A percentile compares a stretch with the other conserved stretches of the same genome.
These are phyloP conservation scores for Apostichopus parvimensis DNA, from an alignment of 35 echinoderm and acorn worm genomes.

Conservation along the genomic window DNA sequence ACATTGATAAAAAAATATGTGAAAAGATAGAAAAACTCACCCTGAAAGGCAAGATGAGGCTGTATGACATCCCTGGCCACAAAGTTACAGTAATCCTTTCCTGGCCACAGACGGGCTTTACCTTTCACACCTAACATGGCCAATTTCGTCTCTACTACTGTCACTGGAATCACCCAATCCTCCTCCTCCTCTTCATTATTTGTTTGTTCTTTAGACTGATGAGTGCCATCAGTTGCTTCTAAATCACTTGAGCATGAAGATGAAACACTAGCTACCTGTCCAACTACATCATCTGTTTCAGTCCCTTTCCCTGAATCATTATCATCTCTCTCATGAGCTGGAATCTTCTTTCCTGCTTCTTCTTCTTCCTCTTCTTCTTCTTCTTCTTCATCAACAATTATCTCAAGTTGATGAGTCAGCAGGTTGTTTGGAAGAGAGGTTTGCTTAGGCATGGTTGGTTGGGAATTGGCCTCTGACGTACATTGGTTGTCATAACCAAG, in stretches of 20 bases:
- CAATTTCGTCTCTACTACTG: conserved; percentile 67
- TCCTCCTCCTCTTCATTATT: neutral
- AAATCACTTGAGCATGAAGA: neutral
- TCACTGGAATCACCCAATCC: conserved; percentile 31
- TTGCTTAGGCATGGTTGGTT: neutral
- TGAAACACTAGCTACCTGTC: neutral
- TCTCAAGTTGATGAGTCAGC: conserved; percentile 9
- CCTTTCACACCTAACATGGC: conserved; percentile 69
- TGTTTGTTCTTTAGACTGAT: neutral
- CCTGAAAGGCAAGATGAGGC: conserved; percentile 79
- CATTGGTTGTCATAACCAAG: neutral
- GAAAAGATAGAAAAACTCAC: conserved; percentile 30
- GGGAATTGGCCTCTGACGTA: neutral
- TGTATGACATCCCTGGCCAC: conserved; percentile 78
- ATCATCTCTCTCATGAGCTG: neutral
- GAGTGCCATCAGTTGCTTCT: neutral
- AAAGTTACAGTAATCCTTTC: conserved; percentile 97
- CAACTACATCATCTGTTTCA: neutral
- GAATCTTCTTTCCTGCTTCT: neutral
- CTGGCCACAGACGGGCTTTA: conserved; percentile 76
- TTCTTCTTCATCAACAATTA: neutral
- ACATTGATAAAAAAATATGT: no score
- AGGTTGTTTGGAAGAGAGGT: neutral
- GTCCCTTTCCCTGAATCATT: neutral
- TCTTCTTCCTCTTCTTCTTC: neutral